phyloP scores from a whole-genome alignment of 2,113 vertebrate genomes.

The Chamaetylas fuelleborni region DNA sequence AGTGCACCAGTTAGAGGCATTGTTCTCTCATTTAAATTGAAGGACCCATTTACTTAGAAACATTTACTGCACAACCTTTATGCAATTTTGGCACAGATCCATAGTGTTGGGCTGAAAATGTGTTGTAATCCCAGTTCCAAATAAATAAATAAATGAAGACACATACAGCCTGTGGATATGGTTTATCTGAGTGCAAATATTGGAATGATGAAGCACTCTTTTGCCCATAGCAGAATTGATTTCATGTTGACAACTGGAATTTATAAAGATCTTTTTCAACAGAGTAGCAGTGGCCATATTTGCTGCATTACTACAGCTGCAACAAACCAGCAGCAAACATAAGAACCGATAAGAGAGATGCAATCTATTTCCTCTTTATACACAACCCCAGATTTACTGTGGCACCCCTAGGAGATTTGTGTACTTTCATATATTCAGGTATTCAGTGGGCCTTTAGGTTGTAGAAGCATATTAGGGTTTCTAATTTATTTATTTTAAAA shows the following conservation, averaged over 20 bases:
- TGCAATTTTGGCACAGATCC: conserved; percentile 41
- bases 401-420: background rate
- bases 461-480: background rate
- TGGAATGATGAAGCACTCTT: conserved; percentile 53
- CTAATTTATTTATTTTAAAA: background rate
- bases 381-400: background rate
- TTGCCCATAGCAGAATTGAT: conserved; percentile 53
- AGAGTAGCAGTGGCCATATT: conserved; percentile 15
- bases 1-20: conserved; percentile 14
- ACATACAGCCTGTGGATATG: conserved; percentile 39
- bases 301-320: background rate
- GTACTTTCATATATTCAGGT: background rate
- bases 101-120: conserved; percentile 25
- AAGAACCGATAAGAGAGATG: background rate
- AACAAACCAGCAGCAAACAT: background rate
- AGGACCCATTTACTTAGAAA: conserved; percentile 12
- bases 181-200: conserved; percentile 65
- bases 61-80: conserved; percentile 40
- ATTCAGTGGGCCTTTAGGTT: background rate
- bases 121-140: conserved; percentile 5
- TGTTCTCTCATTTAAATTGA: conserved; percentile 36
- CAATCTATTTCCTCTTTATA: background rate
- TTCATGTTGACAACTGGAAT: conserved; percentile 63
- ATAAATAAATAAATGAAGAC: conserved; percentile 62
- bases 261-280: conserved; percentile 39